Evolutionary conservation across 2,113 vertebrate species (phyloP), one percentile per base, ranked within the genome.

Genomic region (Panthera uncia): DNA sequence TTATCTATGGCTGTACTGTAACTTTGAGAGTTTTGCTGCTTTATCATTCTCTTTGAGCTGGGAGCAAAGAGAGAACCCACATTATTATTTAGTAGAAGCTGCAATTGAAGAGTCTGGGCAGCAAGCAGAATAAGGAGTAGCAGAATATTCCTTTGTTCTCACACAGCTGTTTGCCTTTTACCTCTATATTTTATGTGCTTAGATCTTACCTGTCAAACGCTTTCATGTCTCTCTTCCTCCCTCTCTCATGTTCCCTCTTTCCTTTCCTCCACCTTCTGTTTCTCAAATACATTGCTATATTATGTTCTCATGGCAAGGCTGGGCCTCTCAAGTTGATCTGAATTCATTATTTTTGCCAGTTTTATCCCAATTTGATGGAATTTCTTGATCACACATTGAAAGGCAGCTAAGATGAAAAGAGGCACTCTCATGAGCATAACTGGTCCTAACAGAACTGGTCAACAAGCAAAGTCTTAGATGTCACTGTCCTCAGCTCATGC

Each of bases 1-100:
- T 96, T 76, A 95, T 96, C 84, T 96, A 31, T 89, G 73, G 73
- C 86, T 95, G 38, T 92, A 87, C 79, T 87, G 6, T 97, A 94
- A 95, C 86, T 96, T 84, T 88, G 73, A 95, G 36, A 90, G 63
- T 96, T 96, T 96, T 96, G 69, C 90, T 97, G 18, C n/a, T 97
- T 97, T 96, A 90, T 92, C 76, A 97, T 97, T 97, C 91, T 93
- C 91, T 98, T 98, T 97, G 95, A 98, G 82, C 79, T 96, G 36
- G 45, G 48, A 95, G 92, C 73, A 96, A 97, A 97, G 94, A 97
- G 52, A 96, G 5, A 93, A 41, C 50, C 73, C 79, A 95, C 73
- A 94, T 95, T 96, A 98, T 94, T 97, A 97, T 98, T 96, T 96
- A 96, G 97, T 83, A 95, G 92, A 82, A 92, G 52, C 69, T 80